A percentile compares a stretch with the other conserved stretches of the same genome.
These are phyloP conservation scores for Atrina japonica DNA, from an alignment of 2,888 invertebrate species.

Conservation along the genomic window DNA sequence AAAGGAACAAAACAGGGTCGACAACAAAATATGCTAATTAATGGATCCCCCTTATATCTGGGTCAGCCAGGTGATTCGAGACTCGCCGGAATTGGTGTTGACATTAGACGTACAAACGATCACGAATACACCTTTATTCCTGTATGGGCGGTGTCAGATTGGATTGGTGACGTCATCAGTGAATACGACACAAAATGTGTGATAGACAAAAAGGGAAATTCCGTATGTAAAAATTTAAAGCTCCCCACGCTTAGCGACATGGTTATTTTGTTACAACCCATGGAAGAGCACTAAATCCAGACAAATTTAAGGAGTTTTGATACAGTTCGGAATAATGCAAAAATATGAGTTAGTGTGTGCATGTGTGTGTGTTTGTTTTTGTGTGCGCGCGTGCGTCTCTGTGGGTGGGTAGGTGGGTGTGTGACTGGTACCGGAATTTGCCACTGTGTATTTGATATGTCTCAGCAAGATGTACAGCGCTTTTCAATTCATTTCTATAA, in stretches of 20 bases:
- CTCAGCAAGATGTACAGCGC: no score
- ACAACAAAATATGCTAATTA: constrained; percentile 36
- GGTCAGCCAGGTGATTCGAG: constrained; percentile 54
- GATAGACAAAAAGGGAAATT: constrained; percentile 20
- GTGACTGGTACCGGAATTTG: no score
- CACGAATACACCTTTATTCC: constrained; percentile 51
- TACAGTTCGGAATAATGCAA: constrained; percentile 1
- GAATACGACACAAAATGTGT: constrained; percentile 56
- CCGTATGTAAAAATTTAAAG: constrained; percentile 24
- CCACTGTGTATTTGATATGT: no score
- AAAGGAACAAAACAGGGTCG: constrained; percentile 31
- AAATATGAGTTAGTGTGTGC: no score
- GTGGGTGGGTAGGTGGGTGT: no score
- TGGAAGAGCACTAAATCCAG: constrained; percentile 20
- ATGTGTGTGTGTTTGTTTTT: no score
- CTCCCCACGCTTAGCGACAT: constrained; percentile 28
- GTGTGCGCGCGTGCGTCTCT: no score
- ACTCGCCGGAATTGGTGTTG: constrained; percentile 52
- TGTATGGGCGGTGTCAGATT: constrained; percentile 54
- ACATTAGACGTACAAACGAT: constrained; percentile 24
- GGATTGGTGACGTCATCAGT: constrained; percentile 57
- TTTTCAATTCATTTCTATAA: no score
- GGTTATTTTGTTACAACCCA: constrained; percentile 28
- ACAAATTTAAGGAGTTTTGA: neutral
- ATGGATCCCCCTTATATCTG: constrained; percentile 58